Conservation (phyloP, 2,888 invertebrate genomes). For the Pegoplata infirma region DNA sequence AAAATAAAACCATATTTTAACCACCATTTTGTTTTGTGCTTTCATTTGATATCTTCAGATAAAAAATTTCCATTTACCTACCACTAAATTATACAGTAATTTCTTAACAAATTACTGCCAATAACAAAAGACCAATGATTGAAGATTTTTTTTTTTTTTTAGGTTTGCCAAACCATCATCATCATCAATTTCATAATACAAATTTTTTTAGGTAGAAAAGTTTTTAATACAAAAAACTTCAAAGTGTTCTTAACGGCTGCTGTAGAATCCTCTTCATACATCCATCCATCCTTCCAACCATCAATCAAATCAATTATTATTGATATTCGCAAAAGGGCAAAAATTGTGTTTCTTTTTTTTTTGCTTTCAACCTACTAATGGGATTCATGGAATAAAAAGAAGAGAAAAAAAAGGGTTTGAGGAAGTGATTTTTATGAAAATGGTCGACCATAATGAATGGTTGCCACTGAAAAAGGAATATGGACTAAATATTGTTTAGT, state of each 20-base stretch:
- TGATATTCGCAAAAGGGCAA: constrained; percentile 65
- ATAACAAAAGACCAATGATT: constrained; percentile 41
- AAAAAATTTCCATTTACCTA: neutral
- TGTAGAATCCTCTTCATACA: no score
- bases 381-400: constrained; percentile 59
- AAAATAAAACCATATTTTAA: neutral
- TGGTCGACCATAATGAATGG: constrained; percentile 72
- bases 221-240: neutral
- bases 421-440: constrained; percentile 25
- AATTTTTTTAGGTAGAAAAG: constrained; percentile 28
- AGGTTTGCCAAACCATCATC: neutral
- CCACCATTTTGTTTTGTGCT: constrained; percentile 42
- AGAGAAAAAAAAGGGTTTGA: neutral
- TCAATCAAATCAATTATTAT: constrained; percentile 78
- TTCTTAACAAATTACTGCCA: constrained; percentile 32
- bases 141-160: constrained; percentile 13
- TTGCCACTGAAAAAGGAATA: constrained; percentile 60
- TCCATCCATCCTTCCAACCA: no score
- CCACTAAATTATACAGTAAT: constrained; percentile 24
- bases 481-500: neutral
- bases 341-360: constrained; percentile 1
- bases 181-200: neutral
- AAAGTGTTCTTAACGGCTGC: constrained; percentile 39
- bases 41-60: neutral
- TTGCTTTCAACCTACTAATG: constrained; percentile 23